phyloP scores from a whole-genome alignment of 2,888 invertebrate genomes.

The Scaptomyza flava region DNA sequence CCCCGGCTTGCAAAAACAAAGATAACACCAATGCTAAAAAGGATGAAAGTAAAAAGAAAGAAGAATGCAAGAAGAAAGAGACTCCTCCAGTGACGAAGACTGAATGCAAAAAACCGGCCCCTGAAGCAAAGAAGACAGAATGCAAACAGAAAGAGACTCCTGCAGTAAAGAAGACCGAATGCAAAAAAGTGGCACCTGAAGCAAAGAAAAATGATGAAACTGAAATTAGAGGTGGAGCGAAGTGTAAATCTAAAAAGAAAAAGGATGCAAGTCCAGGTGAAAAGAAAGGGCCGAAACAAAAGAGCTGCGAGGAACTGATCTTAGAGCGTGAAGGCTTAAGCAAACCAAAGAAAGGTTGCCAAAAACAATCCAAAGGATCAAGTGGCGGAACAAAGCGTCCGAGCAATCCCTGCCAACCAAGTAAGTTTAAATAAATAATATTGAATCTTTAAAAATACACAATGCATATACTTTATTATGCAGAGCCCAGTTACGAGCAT shows the following conservation, averaged over 20 bases:
- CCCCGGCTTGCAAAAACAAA: neutral
- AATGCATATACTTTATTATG: neutral
- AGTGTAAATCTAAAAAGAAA: slow-evolving; percentile 1
- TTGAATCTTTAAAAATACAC: neutral
- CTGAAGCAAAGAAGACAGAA: neutral
- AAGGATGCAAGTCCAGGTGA: neutral
- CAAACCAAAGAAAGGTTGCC: neutral
- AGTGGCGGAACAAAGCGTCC: slow-evolving; percentile 32
- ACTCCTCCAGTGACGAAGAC: neutral
- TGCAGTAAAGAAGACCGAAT: neutral
- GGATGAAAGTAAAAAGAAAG: neutral
- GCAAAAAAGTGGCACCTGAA: slow-evolving; percentile 1
- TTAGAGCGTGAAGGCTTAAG: slow-evolving; percentile 2
- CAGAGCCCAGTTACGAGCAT: slow-evolving; percentile 11
- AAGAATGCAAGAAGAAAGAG: neutral
- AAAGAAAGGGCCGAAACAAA: neutral
- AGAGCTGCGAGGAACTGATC: slow-evolving; percentile 33
- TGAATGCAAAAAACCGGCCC: neutral
- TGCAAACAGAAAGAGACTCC: slow-evolving; percentile 5
- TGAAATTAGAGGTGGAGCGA: slow-evolving; percentile 15
- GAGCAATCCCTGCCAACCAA: slow-evolving; percentile 4
- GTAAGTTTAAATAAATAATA: slow-evolving; percentile 21
- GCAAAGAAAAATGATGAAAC: slow-evolving; percentile 14
- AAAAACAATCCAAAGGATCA: neutral
- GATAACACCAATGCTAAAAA: neutral